These are phyloP conservation scores for Apaloderma vittatum DNA, from an alignment of 2,113 vertebrate genomes.

Conservation along the genomic window DNA sequence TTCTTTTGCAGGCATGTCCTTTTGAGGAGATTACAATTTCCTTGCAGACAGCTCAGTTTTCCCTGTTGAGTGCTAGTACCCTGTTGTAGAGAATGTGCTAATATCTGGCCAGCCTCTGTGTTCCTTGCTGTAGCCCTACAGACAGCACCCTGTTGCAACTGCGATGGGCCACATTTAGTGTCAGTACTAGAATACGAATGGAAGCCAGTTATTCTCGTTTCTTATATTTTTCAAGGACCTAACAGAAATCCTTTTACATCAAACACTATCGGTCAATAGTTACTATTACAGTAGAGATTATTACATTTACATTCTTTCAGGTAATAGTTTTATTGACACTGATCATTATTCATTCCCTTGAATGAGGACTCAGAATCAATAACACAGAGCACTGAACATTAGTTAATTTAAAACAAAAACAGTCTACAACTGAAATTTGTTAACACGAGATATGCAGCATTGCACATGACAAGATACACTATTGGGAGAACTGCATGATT, in stretches of 20 bases:
- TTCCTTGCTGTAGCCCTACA: neutral
- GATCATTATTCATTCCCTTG: neutral
- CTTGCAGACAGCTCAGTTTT: neutral
- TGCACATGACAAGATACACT: neutral
- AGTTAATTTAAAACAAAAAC: neutral
- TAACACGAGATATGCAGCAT: neutral
- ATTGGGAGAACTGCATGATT: neutral
- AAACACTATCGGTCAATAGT: neutral
- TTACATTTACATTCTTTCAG: neutral
- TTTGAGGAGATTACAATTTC: neutral
- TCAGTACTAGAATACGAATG: neutral
- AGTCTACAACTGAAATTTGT: neutral
- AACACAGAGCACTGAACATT: neutral
- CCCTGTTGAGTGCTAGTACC: neutral
- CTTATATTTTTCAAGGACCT: neutral
- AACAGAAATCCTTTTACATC: neutral
- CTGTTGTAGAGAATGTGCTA: no score
- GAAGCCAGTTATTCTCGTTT: neutral
- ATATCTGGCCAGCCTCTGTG: neutral
- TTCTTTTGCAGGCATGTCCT: neutral
- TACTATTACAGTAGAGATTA: neutral
- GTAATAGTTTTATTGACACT: neutral
- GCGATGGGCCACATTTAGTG: neutral
- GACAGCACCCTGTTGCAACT: accelerated
- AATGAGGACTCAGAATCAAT: neutral